Evolutionary conservation across 2,797 vertebrate genomes (phyloP), one percentile per base, ranked within the genome.

Genomic region (Syngnathus rostellatus): DNA sequence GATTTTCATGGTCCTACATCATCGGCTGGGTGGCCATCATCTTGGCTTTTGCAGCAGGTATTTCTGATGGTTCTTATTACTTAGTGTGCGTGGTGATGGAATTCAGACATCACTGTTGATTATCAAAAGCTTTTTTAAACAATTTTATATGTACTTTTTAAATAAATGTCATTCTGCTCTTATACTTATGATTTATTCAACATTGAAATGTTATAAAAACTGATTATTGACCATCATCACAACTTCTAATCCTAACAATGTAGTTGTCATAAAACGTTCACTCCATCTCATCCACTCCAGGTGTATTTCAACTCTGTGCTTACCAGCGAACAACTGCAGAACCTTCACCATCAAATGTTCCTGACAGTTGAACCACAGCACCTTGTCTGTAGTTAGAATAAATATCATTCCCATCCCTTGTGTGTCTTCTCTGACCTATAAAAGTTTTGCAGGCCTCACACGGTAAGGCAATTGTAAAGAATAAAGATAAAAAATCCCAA

Each of bases 1-100:
- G 87, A 40, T 94, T 94, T 68, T 94, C 93, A 41, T 94, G 93
- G 93, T 94, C 93, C 57, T 93, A 93, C 83, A 92, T 93, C 68
- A 81, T 94, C 17, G 93, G 90, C 67, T 95, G 94, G 94, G 85
- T 94, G 10, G 91, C 90, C 2, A 81, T 91, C 43, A 72, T 93
- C 61, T 82, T 95, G 71, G 85, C 85, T 8, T 81, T 92, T 69
- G 85, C 84, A 0, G 92, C 93, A 86, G 94, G 94, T 94, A 48
- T 78, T 61, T 61, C n/a, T 21, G 19, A 43, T 39, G 1, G n/a
- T 41, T 41, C 10, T 59, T 2, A 37, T 21, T 7, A 31, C 14
- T 59, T 59, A 39, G 1, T 3, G n/a, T 39, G 2, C 19, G 8
- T 59, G 14, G 57, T 38, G 14, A 39, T 6, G 17, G 37, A 19